These are phyloP conservation scores for Scelioninae gen. 1 DNA, from an alignment of 2,888 invertebrate species.

Conservation along the genomic window DNA sequence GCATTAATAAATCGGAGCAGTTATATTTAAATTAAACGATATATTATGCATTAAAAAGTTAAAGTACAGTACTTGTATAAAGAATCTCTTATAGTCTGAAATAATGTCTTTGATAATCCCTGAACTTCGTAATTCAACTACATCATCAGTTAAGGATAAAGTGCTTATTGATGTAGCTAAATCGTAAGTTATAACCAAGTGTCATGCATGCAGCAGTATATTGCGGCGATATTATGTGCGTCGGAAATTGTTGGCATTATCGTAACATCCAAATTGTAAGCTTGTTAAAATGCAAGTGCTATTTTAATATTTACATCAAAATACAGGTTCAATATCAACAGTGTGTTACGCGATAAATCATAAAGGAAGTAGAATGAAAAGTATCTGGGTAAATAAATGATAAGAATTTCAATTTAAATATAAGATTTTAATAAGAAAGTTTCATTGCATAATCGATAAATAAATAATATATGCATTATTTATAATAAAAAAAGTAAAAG, in stretches of 20 bases:
- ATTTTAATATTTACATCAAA: conserved; percentile 44
- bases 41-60: background rate
- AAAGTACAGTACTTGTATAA: background rate
- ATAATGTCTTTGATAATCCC: conserved; percentile 47
- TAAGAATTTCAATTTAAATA: too few relatives aligned
- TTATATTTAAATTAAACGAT: background rate
- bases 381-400: too few relatives aligned
- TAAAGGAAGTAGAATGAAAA: background rate
- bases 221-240: conserved; percentile 40
- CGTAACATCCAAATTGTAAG: conserved; percentile 52
- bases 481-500: too few relatives aligned
- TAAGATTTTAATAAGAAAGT: too few relatives aligned
- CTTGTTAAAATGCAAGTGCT: conserved; percentile 41
- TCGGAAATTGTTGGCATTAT: conserved; percentile 63
- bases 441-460: too few relatives aligned
- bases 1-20: background rate
- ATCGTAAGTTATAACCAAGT: conserved; percentile 61
- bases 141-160: conserved; percentile 60
- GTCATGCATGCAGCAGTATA: conserved; percentile 49
- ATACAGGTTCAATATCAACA: conserved; percentile 11
- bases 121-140: conserved; percentile 54
- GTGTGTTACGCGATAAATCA: conserved; percentile 2
- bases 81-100: conserved; percentile 20
- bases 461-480: too few relatives aligned
- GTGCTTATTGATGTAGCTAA: conserved; percentile 62